Base-by-base conservation (phyloP, 2,113 vertebrate species). In the Aptenodytes patagonicus region DNA sequence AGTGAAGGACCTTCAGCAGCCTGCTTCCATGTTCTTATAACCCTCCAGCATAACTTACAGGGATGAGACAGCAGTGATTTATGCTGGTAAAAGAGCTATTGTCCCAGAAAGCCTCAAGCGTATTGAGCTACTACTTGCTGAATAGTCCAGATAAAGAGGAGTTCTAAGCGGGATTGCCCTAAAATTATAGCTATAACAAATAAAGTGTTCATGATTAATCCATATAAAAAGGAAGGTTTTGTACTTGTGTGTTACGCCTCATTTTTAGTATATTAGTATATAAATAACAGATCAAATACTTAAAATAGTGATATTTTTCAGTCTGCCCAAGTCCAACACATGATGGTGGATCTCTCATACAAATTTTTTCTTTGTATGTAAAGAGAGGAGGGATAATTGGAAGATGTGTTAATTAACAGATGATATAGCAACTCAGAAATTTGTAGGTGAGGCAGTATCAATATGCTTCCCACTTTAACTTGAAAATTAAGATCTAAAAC, bases 31-130 rank as follows among this genome's bases (percentile, higher is more conserved):
- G 75, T 96, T 97, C 98, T 96, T 90, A 42, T 7, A 97, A 96
- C 90, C 96, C 96, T 98, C 90, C 95, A 97, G 96, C 94, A 71
- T 57, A 80, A 97, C 20, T 97, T 85, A 87, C 22, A 79, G 89
- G 94, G 97, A 97, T 96, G 92, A 98, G 97, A 98, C 93, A 94
- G 94, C 92, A 96, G 82, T 89, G 93, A 94, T 97, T 95, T 96
- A 95, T 49, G 79, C 68, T 96, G 91, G 70, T 97, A 97, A 98
- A 97, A 94, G 96, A 95, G 90, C 95, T 90, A 97, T 98, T 98
- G 97, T 98, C 89, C 90, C 44, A 1, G 10, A 94, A 94, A 91
- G 94, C 96, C 96, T 95, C 94, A 46, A 98, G 97, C 80, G 17
- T 89, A 95, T 26, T 46, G 78, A 96, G 95, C 78, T 69, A 26